Conservation (phyloP, 2,113 vertebrate species). For the Romanogobio albipinnatus region DNA sequence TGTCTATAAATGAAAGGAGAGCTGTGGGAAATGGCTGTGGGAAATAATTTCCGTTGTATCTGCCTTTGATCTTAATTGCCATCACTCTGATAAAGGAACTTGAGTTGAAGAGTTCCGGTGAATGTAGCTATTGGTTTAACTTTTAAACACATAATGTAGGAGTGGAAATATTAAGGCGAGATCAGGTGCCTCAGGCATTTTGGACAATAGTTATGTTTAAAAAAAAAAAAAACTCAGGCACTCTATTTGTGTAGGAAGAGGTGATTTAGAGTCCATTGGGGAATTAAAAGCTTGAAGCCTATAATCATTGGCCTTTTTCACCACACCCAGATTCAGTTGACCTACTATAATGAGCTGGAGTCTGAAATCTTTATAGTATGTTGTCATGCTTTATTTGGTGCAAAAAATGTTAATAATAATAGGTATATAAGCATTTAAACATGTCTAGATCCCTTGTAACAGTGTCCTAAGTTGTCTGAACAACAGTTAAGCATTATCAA, state of each 20-base stretch:
- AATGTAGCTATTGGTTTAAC: slow-evolving; percentile 19
- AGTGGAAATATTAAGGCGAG: neutral
- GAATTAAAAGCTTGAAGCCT: slow-evolving; percentile 42
- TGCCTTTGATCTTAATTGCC: slow-evolving; percentile 61
- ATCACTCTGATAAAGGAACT: slow-evolving; percentile 50
- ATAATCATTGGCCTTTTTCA: slow-evolving; percentile 37
- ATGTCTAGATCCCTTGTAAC: neutral
- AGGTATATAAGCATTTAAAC: neutral
- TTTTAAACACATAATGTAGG: neutral
- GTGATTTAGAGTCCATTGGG: slow-evolving; percentile 36
- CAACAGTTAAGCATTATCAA: neutral
- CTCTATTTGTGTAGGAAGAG: slow-evolving; percentile 22
- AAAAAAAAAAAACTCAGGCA: neutral
- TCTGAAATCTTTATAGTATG: neutral
- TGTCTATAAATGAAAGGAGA: slow-evolving; percentile 41
- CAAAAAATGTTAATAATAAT: slow-evolving; percentile 1
- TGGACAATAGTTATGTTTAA: neutral
- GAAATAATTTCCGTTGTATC: slow-evolving; percentile 69
- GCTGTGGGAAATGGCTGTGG: slow-evolving; percentile 62
- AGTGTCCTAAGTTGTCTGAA: neutral
- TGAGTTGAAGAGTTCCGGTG: slow-evolving; percentile 62
- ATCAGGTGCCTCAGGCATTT: neutral
- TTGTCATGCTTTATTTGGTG: neutral
- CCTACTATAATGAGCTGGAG: neutral
- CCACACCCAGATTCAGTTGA: slow-evolving; percentile 1